Conservation (phyloP, 1,140 invertebrate genomes). For the Drosophila insularis region DNA sequence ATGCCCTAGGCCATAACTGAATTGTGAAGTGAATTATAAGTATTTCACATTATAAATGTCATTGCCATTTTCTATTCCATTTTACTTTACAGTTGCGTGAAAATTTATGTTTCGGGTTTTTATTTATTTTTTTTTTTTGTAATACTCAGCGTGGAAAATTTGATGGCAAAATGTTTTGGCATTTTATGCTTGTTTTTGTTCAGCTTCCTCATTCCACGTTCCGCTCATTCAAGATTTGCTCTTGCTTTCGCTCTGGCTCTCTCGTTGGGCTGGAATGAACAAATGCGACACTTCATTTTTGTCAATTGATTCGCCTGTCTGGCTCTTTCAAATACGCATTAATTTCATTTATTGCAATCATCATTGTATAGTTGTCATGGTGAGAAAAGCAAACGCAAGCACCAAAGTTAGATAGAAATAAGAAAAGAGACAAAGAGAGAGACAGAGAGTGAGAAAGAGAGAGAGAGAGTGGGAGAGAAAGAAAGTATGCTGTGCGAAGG, state of each 20-base stretch:
- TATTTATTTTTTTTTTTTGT: neutral
- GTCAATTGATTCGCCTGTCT: conserved; percentile 81
- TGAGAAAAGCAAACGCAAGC: conserved; percentile 66
- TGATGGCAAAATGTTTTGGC: conserved; percentile 20
- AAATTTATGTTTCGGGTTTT: neutral
- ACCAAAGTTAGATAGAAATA: conserved; percentile 54
- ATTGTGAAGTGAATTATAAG: conserved; percentile 1
- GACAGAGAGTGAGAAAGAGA: conserved; percentile 6
- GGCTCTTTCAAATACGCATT: conserved; percentile 79
- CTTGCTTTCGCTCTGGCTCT: conserved; percentile 11
- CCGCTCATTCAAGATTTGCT: conserved; percentile 27
- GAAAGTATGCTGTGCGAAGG: neutral
- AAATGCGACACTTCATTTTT: conserved; percentile 73
- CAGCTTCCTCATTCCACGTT: conserved; percentile 2
- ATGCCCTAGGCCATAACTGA: neutral
- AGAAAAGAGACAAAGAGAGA: conserved; percentile 24
- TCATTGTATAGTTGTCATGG: conserved; percentile 74
- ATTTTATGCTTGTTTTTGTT: conserved; percentile 8
- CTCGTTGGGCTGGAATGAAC: conserved; percentile 25
- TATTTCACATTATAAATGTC: neutral
- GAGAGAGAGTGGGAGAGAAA: conserved; percentile 18
- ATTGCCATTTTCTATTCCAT: neutral
- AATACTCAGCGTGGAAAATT: conserved; percentile 2
- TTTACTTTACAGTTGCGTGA: neutral
- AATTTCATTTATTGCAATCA: conserved; percentile 81